Evolutionary conservation across 2,888 invertebrate genomes (phyloP).

Genomic region (Rhabditophanes sp.): DNA sequence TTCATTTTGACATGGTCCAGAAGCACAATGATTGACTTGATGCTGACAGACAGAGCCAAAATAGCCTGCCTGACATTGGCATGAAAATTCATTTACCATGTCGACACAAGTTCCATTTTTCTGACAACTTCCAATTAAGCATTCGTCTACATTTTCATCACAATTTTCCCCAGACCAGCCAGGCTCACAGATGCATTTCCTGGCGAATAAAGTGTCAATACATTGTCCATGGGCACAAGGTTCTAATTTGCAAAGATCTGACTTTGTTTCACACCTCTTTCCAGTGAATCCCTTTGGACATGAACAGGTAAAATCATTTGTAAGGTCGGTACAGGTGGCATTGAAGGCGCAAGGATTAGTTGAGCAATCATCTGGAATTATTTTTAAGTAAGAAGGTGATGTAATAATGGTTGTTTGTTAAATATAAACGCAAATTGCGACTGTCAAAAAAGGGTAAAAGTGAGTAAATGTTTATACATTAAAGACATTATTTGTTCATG

Average conservation of each 20-base stretch:
- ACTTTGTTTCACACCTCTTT: conserved; percentile 82
- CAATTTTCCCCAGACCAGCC: conserved; percentile 63
- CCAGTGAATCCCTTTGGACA: conserved; percentile 89
- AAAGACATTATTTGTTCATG: too few species aligned
- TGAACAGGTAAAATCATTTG: conserved; percentile 77
- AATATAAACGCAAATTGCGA: too few species aligned
- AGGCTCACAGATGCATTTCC: conserved; percentile 54
- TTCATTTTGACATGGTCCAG: conserved; percentile 48
- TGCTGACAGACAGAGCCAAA: conserved; percentile 74
- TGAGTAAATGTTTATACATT: too few species aligned
- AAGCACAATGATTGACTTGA: conserved; percentile 74
- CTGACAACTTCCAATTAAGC: conserved; percentile 70
- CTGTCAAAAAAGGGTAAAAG: background rate
- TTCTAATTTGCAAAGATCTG: conserved; percentile 70
- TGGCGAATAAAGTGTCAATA: conserved; percentile 70
- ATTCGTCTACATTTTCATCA: conserved; percentile 60
- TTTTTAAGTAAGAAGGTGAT: too few species aligned
- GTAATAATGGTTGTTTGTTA: too few species aligned
- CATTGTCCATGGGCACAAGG: conserved; percentile 63
- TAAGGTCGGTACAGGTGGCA: conserved; percentile 77
- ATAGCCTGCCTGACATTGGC: conserved; percentile 79
- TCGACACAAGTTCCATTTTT: conserved; percentile 84
- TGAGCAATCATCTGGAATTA: conserved; percentile 62
- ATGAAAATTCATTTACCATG: conserved; percentile 48
- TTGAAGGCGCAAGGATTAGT: conserved; percentile 68